Evolutionary conservation across 2,888 invertebrate species (phyloP).

Genomic region (Teinopalpus imperialis): DNA sequence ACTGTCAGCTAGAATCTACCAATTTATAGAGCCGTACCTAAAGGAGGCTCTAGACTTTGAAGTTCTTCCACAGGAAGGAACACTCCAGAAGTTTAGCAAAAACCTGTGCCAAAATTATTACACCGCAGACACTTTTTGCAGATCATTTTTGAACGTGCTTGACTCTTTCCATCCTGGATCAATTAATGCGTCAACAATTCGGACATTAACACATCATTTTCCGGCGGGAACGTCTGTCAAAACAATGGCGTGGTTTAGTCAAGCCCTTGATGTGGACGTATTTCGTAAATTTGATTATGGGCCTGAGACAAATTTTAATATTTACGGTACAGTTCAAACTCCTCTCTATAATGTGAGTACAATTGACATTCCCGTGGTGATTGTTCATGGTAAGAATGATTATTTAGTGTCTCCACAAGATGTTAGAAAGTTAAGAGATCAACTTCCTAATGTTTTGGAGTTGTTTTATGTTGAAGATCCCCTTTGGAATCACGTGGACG

Average conservation of each 20-base stretch:
- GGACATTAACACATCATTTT: slow-evolving; percentile 49
- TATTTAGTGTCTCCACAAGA: slow-evolving; percentile 83
- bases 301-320: slow-evolving; percentile 40
- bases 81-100: slow-evolving; percentile 47
- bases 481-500: slow-evolving; percentile 35
- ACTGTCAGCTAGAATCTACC: slow-evolving; percentile 31
- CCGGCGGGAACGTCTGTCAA: slow-evolving; percentile 55
- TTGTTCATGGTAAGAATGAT: slow-evolving; percentile 64
- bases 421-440: slow-evolving; percentile 71
- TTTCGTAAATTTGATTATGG: slow-evolving; percentile 62
- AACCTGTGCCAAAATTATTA: slow-evolving; percentile 49
- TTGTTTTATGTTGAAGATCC: slow-evolving; percentile 79
- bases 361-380: slow-evolving; percentile 47
- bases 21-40: slow-evolving; percentile 37
- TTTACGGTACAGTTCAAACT: slow-evolving; percentile 48
- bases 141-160: slow-evolving; percentile 35
- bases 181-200: slow-evolving; percentile 45
- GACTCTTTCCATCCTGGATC: slow-evolving; percentile 54
- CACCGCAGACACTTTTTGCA: slow-evolving; percentile 43
- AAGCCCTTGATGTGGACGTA: slow-evolving; percentile 40
- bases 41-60: slow-evolving; percentile 41
- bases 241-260: slow-evolving; percentile 57
- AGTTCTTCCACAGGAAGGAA: slow-evolving; percentile 48
- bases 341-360: slow-evolving; percentile 53
- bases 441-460: slow-evolving; percentile 80